These are phyloP conservation scores for Hippocampus mohnikei DNA, from an alignment of 2,113 vertebrate genomes.

Conservation along the genomic window DNA sequence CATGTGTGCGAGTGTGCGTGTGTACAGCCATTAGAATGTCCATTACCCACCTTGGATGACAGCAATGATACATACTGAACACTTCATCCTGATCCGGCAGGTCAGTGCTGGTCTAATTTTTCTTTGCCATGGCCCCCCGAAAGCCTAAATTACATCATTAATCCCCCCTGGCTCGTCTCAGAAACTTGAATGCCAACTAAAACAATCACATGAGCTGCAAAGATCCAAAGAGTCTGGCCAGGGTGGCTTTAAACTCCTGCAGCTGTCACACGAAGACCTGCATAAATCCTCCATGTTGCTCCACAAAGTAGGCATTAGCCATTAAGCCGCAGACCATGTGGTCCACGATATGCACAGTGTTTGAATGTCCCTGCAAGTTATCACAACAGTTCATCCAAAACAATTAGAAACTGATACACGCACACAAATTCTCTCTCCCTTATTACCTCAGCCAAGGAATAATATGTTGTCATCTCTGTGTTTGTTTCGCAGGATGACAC, in stretches of 20 bases:
- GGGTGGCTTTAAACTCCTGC: not conserved
- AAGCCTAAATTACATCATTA: conserved; percentile 25
- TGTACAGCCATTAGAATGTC: not conserved
- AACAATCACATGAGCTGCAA: conserved; percentile 28
- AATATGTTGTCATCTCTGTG: not conserved
- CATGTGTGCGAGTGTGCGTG: not conserved
- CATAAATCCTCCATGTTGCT: conserved; percentile 15
- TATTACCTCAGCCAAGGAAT: not conserved
- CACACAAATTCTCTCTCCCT: not conserved
- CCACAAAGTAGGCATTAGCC: conserved; percentile 16
- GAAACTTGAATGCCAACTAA: conserved; percentile 21
- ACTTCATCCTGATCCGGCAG: not conserved
- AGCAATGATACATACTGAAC: not conserved
- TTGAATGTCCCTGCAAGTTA: not conserved
- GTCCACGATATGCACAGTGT: not conserved
- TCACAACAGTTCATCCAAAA: not conserved
- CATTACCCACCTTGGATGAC: not conserved
- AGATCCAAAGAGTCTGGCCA: conserved; percentile 16
- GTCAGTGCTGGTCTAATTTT: conserved; percentile 15
- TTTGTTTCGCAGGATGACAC: not conserved
- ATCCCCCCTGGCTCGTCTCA: conserved; percentile 25
- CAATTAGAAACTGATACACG: not conserved
- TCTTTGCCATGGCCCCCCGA: not conserved
- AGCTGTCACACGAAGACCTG: conserved; percentile 39
- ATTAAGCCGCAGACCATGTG: conserved; percentile 3